Percentiles rank a stretch among this genome's conserved stretches.
phyloP scores from a whole-genome alignment of 30 jellyfish, hydroid and myxozoan genomes.

The Catostylus mosaicus region DNA sequence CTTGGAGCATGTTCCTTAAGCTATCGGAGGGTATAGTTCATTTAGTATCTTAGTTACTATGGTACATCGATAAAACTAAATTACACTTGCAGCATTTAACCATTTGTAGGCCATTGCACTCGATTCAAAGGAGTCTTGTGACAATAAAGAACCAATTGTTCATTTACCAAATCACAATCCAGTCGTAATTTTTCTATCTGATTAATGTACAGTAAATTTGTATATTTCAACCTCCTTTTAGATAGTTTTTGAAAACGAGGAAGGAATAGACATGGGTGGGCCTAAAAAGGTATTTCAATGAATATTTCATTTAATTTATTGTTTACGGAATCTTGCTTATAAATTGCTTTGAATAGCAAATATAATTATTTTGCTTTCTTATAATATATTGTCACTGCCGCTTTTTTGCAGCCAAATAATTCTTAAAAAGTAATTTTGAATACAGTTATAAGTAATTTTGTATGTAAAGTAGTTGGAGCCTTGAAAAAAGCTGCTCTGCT shows the following conservation, averaged over 20 bases:
- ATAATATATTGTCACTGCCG: neutral
- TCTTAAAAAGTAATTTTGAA: neutral
- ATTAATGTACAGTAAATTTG: neutral
- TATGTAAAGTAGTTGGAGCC: no score
- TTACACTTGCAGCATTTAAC: neutral
- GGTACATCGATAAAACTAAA: neutral
- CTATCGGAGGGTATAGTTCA: no score
- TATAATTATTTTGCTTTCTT: neutral
- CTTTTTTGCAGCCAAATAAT: neutral
- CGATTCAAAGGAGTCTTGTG: neutral
- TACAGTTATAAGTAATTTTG: neutral
- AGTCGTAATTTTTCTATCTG: neutral
- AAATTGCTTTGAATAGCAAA: no score
- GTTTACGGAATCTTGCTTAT: neutral
- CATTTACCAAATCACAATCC: neutral
- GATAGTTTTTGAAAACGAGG: constrained; percentile 81
- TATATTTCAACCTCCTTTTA: neutral
- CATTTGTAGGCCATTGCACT: neutral
- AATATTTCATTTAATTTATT: neutral
- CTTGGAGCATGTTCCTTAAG: no score
- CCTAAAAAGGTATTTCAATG: constrained; percentile 55
- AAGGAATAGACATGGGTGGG: constrained; percentile 94
- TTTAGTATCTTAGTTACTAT: neutral
- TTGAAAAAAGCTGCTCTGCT: no score
- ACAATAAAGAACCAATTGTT: neutral